These are phyloP conservation scores for Aleiodes leptofemur DNA, from an alignment of 2,888 invertebrate genomes.

Conservation along the genomic window DNA sequence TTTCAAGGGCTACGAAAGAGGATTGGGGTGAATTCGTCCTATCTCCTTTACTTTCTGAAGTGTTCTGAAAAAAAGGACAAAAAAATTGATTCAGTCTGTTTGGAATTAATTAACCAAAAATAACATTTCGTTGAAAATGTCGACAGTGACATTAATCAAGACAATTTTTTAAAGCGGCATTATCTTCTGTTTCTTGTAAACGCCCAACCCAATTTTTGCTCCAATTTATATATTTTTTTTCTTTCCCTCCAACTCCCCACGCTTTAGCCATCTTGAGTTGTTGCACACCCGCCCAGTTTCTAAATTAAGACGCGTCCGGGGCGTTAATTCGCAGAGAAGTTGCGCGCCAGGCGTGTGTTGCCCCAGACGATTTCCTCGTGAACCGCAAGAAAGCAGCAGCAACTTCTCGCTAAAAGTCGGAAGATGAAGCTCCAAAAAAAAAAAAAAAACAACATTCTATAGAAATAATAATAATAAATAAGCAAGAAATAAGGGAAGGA, in stretches of 20 bases:
- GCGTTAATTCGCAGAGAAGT: slow-evolving; percentile 63
- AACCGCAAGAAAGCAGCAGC: slow-evolving; percentile 36
- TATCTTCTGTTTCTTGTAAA: slow-evolving; percentile 1
- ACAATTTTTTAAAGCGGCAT: too few relatives aligned
- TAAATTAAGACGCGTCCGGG: slow-evolving; percentile 67
- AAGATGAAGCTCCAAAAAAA: background rate
- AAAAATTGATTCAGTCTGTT: too few relatives aligned
- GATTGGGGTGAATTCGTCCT: too few relatives aligned
- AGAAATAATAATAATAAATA: slow-evolving; percentile 2
- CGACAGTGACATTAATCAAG: too few relatives aligned
- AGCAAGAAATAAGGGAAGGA: background rate
- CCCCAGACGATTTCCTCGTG: slow-evolving; percentile 42
- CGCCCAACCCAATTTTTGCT: background rate
- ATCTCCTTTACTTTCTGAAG: too few relatives aligned
- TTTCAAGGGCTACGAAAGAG: too few relatives aligned
- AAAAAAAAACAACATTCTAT: background rate
- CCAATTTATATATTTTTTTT: slow-evolving; percentile 7
- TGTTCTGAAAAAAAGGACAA: too few relatives aligned
- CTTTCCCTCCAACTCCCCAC: background rate
- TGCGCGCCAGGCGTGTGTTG: slow-evolving; percentile 47
- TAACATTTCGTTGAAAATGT: too few relatives aligned
- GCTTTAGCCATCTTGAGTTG: slow-evolving; percentile 16
- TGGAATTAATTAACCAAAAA: too few relatives aligned
- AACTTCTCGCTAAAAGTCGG: slow-evolving; percentile 15
- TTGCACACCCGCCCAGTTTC: slow-evolving; percentile 47